phyloP scores from a whole-genome alignment of 2,797 vertebrate genomes.

The Dermochelys coriacea region DNA sequence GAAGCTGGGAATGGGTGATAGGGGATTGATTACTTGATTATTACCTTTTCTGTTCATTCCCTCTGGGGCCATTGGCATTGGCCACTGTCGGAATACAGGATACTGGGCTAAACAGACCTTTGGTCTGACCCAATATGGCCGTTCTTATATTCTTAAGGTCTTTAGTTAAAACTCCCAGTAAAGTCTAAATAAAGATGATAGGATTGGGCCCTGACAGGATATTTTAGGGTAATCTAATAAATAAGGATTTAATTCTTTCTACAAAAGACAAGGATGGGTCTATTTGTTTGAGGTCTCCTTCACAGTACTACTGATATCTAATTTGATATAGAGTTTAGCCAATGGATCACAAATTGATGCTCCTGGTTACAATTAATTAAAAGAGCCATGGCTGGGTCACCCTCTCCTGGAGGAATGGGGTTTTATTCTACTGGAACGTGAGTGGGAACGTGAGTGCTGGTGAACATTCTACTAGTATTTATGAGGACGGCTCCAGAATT shows the following conservation, averaged over 20 bases:
- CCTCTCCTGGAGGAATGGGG: constrained; percentile 31
- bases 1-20: too few species aligned
- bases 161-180: background rate
- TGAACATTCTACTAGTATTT: constrained; percentile 58
- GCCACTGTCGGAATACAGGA: too few species aligned
- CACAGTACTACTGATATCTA: fast-evolving
- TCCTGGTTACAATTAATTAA: constrained; percentile 27
- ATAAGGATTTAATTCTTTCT: constrained; percentile 13
- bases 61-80: too few species aligned
- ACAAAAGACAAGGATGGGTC: background rate
- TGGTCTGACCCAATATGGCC: too few species aligned
- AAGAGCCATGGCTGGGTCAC: constrained; percentile 19
- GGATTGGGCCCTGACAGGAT: background rate
- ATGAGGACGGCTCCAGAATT: constrained; percentile 10
- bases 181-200: background rate
- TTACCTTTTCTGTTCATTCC: too few species aligned
- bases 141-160: fast-evolving
- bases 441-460: constrained; percentile 40
- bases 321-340: background rate
- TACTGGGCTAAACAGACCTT: too few species aligned
- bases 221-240: background rate
- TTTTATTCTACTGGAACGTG: constrained; percentile 42
- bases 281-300: constrained; percentile 25
- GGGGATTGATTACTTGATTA: too few species aligned
- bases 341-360: constrained; percentile 29